Evolutionary conservation across 2,888 invertebrate species (phyloP).

Genomic region (Cartodere bifasciata): DNA sequence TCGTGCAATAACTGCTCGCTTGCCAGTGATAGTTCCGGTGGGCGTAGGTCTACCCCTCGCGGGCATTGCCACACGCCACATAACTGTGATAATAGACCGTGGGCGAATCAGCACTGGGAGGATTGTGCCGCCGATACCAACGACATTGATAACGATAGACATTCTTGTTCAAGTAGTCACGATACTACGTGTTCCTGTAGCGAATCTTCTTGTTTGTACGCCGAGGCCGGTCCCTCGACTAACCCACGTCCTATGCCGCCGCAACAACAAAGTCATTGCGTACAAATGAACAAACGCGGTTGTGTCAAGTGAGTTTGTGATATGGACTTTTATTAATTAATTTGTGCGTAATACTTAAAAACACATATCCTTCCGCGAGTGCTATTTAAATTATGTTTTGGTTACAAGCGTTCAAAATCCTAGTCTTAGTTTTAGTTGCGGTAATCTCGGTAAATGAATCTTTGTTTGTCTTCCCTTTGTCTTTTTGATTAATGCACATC

Average conservation of each 20-base stretch:
- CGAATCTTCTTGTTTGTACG: slow-evolving; percentile 49
- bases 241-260: slow-evolving; percentile 22
- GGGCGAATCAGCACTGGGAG: slow-evolving; percentile 31
- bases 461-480: too few relatives aligned
- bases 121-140: slow-evolving; percentile 34
- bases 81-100: slow-evolving; percentile 30
- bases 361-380: too few relatives aligned
- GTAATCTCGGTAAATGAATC: too few relatives aligned
- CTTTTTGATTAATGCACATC: too few relatives aligned
- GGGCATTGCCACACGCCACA: slow-evolving; percentile 27
- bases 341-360: too few relatives aligned
- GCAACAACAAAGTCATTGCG: too few relatives aligned
- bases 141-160: slow-evolving; percentile 37
- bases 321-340: too few relatives aligned
- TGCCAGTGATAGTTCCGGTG: slow-evolving; percentile 31
- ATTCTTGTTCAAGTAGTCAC: slow-evolving; percentile 38
- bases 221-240: slow-evolving; percentile 40
- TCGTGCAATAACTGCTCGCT: slow-evolving; percentile 32
- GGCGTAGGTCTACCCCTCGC: slow-evolving; percentile 27
- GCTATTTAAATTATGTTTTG: too few relatives aligned
- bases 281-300: too few relatives aligned
- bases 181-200: slow-evolving; percentile 51
- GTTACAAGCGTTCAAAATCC: too few relatives aligned
- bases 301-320: too few relatives aligned
- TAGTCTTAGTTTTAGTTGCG: too few relatives aligned